Evolutionary conservation across 2,888 invertebrate genomes (phyloP).

Genomic region (Beris morrisii): DNA sequence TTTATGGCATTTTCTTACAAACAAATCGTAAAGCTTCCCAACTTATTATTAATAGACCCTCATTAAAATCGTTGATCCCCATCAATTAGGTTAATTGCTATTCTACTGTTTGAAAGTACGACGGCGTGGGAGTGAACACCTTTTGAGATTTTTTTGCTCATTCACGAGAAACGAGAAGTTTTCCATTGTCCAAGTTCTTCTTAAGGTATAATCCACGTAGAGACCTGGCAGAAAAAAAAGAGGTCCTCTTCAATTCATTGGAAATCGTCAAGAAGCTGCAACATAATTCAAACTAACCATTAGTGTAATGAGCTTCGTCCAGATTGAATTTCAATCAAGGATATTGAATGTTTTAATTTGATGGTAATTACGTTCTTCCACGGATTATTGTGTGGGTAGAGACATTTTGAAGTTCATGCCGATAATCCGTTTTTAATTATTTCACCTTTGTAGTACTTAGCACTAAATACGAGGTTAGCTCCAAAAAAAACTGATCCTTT

Average conservation of each 20-base stretch:
- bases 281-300: conserved; percentile 3
- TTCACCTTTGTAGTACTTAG: too few relatives aligned
- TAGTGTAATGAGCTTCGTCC: conserved; percentile 16
- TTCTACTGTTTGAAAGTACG: conserved; percentile 5
- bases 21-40: conserved; percentile 7
- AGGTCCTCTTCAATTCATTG: conserved; percentile 2
- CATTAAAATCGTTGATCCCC: conserved; percentile 37
- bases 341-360: too few relatives aligned
- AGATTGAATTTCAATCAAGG: conserved; percentile 22
- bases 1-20: neutral
- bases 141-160: too few relatives aligned
- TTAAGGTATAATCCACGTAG: neutral
- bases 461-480: too few relatives aligned
- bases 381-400: too few relatives aligned
- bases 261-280: neutral
- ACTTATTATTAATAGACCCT: conserved; percentile 36
- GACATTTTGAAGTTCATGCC: too few relatives aligned
- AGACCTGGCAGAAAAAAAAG: neutral
- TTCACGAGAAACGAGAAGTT: too few relatives aligned
- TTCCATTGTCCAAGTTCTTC: too few relatives aligned
- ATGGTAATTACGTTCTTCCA: too few relatives aligned
- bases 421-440: too few relatives aligned
- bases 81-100: conserved; percentile 38
- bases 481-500: too few relatives aligned
- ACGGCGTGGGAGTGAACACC: neutral